These are phyloP conservation scores for Antitype chi DNA, from an alignment of 2,888 invertebrate species.

Conservation along the genomic window DNA sequence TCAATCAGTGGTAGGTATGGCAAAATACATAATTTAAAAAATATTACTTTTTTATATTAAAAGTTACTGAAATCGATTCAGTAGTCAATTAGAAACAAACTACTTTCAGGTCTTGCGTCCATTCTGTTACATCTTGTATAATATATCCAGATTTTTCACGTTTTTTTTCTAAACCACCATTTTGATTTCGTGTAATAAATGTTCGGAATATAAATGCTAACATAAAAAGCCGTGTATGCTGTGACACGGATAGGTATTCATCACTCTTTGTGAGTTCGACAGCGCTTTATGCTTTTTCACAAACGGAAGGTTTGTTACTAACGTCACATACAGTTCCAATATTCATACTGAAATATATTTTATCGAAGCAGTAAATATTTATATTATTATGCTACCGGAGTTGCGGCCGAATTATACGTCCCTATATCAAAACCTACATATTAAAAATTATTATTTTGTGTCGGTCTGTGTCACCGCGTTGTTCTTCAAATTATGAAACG, in stretches of 20 bases:
- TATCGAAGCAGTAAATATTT: constrained; percentile 10
- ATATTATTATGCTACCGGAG: constrained; percentile 19
- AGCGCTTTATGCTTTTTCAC: constrained; percentile 53
- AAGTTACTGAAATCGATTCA: too few species aligned
- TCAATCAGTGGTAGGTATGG: too few species aligned
- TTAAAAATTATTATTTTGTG: not conserved
- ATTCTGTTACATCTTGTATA: too few species aligned
- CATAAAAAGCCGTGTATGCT: constrained; percentile 43
- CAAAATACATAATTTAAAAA: too few species aligned
- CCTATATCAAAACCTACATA: not conserved
- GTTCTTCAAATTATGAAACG: not conserved
- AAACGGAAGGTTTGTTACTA: constrained; percentile 45
- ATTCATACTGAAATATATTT: constrained; percentile 44
- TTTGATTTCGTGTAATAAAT: constrained; percentile 35
- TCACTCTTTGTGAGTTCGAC: constrained; percentile 57
- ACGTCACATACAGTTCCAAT: constrained; percentile 45
- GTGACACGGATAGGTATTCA: constrained; percentile 55
- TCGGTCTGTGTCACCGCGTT: not conserved
- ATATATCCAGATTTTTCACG: constrained; percentile 6
- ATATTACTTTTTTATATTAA: too few species aligned
- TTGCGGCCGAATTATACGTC: constrained; percentile 3
- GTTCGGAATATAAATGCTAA: constrained; percentile 47
- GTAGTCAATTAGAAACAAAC: too few species aligned
- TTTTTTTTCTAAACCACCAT: constrained; percentile 26
- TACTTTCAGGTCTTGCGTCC: too few species aligned